Percentiles rank a stretch among this genome's conserved stretches.
These are phyloP conservation scores for Bombylius discolor DNA, from an alignment of 2,888 invertebrate species.

Conservation along the genomic window DNA sequence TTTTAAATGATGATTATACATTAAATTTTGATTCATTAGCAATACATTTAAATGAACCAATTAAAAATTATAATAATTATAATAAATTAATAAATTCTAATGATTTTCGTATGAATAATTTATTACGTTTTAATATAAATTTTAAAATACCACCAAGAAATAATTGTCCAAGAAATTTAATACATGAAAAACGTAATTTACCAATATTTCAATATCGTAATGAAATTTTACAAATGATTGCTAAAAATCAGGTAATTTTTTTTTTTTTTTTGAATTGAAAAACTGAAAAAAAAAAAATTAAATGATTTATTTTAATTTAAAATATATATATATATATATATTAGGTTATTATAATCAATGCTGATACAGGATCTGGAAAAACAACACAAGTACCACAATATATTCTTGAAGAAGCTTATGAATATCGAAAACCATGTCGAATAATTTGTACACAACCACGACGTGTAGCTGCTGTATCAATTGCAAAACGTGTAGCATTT, in stretches of 20 bases:
- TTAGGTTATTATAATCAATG: conserved; percentile 58
- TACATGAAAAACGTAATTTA: neutral
- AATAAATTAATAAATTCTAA: neutral
- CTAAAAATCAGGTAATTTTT: neutral
- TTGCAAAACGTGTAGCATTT: conserved; percentile 68
- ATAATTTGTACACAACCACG: conserved; percentile 91
- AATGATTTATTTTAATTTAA: no score
- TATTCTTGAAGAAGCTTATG: conserved; percentile 62
- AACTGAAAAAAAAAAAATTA: no score
- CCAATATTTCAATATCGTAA: neutral
- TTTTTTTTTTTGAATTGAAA: neutral
- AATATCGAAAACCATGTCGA: conserved; percentile 51
- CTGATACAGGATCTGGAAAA: conserved; percentile 88
- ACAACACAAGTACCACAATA: conserved; percentile 93
- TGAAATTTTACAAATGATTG: conserved; percentile 1
- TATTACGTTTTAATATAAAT: neutral
- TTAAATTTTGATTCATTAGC: neutral
- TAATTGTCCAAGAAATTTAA: neutral
- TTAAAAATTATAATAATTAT: neutral
- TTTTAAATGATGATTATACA: neutral
- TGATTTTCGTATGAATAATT: neutral
- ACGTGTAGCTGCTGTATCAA: conserved; percentile 77
- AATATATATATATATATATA: no score
- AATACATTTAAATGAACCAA: neutral
- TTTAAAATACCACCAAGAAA: neutral